Evolutionary conservation across 2,888 invertebrate genomes (phyloP).

Genomic region (Oscheius sp.): DNA sequence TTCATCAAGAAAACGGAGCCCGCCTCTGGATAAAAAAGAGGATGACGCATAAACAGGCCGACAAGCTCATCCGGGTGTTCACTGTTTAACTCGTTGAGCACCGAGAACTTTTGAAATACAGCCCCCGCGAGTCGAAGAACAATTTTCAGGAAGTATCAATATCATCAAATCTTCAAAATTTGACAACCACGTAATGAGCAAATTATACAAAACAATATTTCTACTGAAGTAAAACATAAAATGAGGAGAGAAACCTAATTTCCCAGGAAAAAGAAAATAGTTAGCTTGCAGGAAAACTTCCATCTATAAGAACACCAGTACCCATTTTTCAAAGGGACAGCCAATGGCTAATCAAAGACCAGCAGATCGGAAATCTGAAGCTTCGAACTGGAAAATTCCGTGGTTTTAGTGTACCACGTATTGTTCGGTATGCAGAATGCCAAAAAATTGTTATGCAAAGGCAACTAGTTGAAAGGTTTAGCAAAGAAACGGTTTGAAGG

Average conservation of each 20-base stretch:
- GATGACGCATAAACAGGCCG: slow-evolving; percentile 23
- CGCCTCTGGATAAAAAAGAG: slow-evolving; percentile 16
- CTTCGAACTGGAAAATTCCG: too few relatives aligned
- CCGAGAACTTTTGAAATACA: neutral
- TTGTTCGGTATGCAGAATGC: too few relatives aligned
- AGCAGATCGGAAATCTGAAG: neutral
- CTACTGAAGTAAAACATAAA: too few relatives aligned
- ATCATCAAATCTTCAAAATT: too few relatives aligned
- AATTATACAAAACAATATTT: too few relatives aligned
- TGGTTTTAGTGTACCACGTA: too few relatives aligned
- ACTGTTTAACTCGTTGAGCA: neutral
- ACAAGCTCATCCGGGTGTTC: neutral
- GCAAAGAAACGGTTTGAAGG: slow-evolving; percentile 35
- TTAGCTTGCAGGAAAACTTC: too few relatives aligned
- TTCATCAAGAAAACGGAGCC: slow-evolving; percentile 25
- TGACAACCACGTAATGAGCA: too few relatives aligned
- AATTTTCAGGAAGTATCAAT: too few relatives aligned
- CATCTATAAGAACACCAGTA: too few relatives aligned
- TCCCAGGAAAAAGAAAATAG: too few relatives aligned
- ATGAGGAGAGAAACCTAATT: too few relatives aligned
- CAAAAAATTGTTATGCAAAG: neutral
- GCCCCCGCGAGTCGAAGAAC: neutral
- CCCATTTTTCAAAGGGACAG: neutral
- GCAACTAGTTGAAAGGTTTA: slow-evolving; percentile 29
- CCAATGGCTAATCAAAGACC: neutral